Evolutionary conservation across 2,113 vertebrate species (phyloP), one percentile per base, ranked within the genome.

Genomic region (Boulengeromyrus knoepffleri): DNA sequence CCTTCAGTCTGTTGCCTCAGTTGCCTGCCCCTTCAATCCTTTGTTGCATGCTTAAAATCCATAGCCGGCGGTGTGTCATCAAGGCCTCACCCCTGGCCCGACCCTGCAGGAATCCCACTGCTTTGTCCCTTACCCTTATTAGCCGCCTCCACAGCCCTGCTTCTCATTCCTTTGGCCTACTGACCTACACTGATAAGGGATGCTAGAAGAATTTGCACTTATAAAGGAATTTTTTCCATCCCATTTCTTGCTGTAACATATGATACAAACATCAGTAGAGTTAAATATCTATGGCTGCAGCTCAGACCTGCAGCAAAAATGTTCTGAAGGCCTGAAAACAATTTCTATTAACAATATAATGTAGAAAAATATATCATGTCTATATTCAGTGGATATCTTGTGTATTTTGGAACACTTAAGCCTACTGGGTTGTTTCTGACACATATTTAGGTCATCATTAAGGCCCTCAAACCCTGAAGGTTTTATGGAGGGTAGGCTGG

Each of bases 1-100:
- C 91, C 77, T 88, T 91, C 91, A 88, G 74, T 45, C 87, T 66
- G 62, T 27, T 39, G 17, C 36, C 36, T 80, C 74, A 17, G 89
- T 92, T 90, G 91, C 92, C 86, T 83, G 80, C n/a, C 90, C n/a
- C 27, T 88, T 90, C 74, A 21, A 47, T 47, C 45, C 42, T 12
- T 85, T 10, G 83, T 21, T 47, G 19, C 80, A 46, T 24, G 80
- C 80, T 84, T 42, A 13, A 19, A 27, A 89, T 91, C 90, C 87
- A 77, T 88, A 77, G 53, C 62, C 13, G 9, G 46, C 49, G 50
- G 36, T 31, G 13, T 50, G 84, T 49, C 12, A 87, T 21, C 42
- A 39, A 87, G n/a, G n/a, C 53, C 47, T 47, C 27, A 87, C 47
- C 85, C 8, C 12, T 13, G 49, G 42, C 27, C 8, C 4, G 10